These are phyloP conservation scores for Theocolax elegans DNA, from an alignment of 1,140 invertebrate genomes.

Conservation along the genomic window DNA sequence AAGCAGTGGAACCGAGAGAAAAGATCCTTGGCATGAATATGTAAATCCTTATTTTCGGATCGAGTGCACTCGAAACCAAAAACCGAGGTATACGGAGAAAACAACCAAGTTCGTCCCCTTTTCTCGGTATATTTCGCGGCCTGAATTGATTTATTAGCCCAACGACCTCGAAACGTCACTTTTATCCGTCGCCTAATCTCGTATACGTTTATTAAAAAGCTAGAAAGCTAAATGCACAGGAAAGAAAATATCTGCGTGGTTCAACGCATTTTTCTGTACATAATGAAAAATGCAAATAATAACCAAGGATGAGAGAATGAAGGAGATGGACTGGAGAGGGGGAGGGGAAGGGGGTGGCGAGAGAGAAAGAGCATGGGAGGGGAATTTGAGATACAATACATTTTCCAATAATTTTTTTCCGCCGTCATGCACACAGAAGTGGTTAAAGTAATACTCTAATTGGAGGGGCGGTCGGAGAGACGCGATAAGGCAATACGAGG, in stretches of 20 bases:
- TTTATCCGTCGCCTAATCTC: neutral
- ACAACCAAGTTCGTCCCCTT: constrained; percentile 49
- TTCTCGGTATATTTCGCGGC: constrained; percentile 48
- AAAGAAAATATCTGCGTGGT: neutral
- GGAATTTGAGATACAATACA: no score
- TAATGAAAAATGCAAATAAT: neutral
- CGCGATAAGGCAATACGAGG: constrained; percentile 29
- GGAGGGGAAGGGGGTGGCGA: neutral
- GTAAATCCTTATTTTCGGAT: constrained; percentile 69
- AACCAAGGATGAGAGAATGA: neutral
- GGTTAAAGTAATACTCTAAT: constrained; percentile 17
- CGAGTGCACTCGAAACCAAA: constrained; percentile 67
- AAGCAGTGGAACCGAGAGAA: no score
- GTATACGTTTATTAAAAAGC: constrained; percentile 9
- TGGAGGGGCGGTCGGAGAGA: neutral
- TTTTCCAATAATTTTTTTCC: neutral
- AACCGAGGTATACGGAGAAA: constrained; percentile 56
- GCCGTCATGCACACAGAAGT: neutral
- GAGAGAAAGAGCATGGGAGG: neutral
- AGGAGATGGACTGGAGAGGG: neutral
- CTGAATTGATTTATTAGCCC: constrained; percentile 66
- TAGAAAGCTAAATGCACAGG: neutral
- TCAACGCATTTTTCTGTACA: neutral
- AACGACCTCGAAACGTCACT: constrained; percentile 20
- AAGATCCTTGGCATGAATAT: constrained; percentile 64